Evolutionary conservation across 2,797 vertebrate species (phyloP).

Genomic region (Rhincodon typus): DNA sequence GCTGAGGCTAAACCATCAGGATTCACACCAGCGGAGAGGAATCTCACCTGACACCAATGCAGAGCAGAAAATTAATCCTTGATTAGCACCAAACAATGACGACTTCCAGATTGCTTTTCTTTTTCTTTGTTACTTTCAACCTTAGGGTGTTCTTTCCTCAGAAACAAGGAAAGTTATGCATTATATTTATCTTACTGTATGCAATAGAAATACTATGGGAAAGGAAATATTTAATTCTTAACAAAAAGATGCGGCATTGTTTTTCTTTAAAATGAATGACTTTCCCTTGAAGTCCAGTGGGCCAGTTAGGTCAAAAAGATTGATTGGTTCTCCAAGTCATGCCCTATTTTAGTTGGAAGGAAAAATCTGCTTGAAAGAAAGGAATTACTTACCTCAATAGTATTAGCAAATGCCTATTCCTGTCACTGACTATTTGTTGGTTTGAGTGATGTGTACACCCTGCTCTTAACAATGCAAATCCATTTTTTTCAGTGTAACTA

Average conservation of each 20-base stretch:
- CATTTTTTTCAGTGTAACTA: neutral
- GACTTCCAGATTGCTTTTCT: neutral
- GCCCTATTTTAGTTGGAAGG: conserved; percentile 1
- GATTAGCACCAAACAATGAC: neutral
- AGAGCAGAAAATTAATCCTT: too few relatives aligned
- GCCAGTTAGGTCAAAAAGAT: neutral
- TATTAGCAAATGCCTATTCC: neutral
- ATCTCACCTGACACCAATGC: neutral
- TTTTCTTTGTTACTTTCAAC: neutral
- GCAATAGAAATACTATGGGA: neutral
- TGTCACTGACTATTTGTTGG: neutral
- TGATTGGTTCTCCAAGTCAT: neutral
- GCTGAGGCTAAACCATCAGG: neutral
- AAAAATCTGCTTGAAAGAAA: neutral
- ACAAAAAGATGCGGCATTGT: neutral
- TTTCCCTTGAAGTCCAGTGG: neutral
- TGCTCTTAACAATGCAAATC: conserved; percentile 8
- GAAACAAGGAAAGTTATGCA: neutral
- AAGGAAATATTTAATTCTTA: neutral
- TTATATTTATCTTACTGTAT: neutral
- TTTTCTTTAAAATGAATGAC: neutral
- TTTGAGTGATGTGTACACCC: conserved; percentile 6
- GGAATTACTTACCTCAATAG: neutral
- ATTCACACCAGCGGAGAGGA: neutral
- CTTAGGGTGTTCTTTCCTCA: neutral